These are phyloP conservation scores for Protodeltote pygarga DNA, from an alignment of 2,888 invertebrate species.

Conservation along the genomic window DNA sequence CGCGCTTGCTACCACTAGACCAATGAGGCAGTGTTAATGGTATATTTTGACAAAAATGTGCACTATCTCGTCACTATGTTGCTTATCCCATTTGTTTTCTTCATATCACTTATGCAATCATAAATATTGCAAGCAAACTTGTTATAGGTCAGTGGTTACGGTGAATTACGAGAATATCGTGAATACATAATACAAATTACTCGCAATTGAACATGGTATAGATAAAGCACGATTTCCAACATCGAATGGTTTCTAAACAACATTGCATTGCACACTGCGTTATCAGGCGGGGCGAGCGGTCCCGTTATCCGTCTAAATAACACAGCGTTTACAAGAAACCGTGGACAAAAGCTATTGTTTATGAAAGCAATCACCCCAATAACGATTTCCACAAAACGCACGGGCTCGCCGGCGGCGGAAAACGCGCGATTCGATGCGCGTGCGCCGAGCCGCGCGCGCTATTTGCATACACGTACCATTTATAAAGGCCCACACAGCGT, in stretches of 20 bases:
- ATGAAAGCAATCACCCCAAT: constrained; percentile 87
- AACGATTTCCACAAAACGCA: constrained; percentile 84
- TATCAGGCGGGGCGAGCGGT: constrained; percentile 66
- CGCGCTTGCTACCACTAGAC: too few relatives aligned
- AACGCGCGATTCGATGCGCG: constrained; percentile 85
- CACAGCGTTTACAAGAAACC: constrained; percentile 73
- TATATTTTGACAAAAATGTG: too few relatives aligned
- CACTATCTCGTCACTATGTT: not conserved
- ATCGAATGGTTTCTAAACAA: constrained; percentile 53
- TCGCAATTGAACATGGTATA: constrained; percentile 46
- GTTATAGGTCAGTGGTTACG: constrained; percentile 40
- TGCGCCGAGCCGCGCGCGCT: constrained; percentile 76
- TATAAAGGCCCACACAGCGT: constrained; percentile 55
- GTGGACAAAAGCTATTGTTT: constrained; percentile 85
- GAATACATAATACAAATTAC: constrained; percentile 48
- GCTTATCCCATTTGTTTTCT: not conserved
- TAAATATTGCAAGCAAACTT: constrained; percentile 26
- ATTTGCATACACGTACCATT: constrained; percentile 73
- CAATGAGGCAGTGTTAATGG: too few relatives aligned
- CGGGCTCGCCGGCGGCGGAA: constrained; percentile 75
- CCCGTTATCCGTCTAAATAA: constrained; percentile 78
- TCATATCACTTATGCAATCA: constrained; percentile 37
- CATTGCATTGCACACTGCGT: constrained; percentile 60
- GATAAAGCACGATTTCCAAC: constrained; percentile 53
- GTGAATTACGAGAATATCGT: constrained; percentile 44